Base-by-base conservation (phyloP, 1,140 invertebrate species). In the Stegodyphus dumicola region DNA sequence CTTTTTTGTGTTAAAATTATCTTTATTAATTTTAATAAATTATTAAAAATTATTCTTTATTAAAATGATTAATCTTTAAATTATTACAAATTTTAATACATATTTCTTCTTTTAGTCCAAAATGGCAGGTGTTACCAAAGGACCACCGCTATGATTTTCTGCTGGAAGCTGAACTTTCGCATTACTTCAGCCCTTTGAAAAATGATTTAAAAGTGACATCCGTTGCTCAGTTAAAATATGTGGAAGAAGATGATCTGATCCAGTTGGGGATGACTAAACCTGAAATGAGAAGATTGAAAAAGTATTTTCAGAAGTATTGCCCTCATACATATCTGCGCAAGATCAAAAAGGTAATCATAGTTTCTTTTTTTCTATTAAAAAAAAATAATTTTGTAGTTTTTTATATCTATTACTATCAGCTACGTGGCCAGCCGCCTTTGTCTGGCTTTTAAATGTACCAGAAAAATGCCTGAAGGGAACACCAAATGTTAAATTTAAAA, bases 151-250 rank as follows among this genome's bases (percentile, higher is more conserved):
- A 96, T 89, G 96, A 97, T 89, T 97, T 98, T 91, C 93, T 98
- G 78, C 93, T 95, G 89, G 96, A 97, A 91, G 95, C 96, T 51
- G 95, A 97, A 90, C 92, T 98, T 15, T 94, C 96, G 88, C 95
- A 97, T 88, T 98, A 97, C 92, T 96, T 96, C 92, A 92, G 92
- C 78, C 92, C 92, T 4, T 92, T 95, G 79, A 93, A 93, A 90
- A 93, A 93, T 91, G 92, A 92, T 83, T 89, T 94, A 56, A 93
- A 93, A 90, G 91, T 94, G 33, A 90, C 87, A 5, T 89, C 89
- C 91, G 94, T 97, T n/a, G 94, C 95, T 48, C 98, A 99, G 90
- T 91, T 99, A n/a, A 99, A 99, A 90, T 99, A 97, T 93, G 97
- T 98, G 7, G 94, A 95, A 1, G 96, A 98, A 88, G 95, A 97